Evolutionary conservation across 2,888 invertebrate species (phyloP).

Genomic region (Caenorhabditis macrosperma): DNA sequence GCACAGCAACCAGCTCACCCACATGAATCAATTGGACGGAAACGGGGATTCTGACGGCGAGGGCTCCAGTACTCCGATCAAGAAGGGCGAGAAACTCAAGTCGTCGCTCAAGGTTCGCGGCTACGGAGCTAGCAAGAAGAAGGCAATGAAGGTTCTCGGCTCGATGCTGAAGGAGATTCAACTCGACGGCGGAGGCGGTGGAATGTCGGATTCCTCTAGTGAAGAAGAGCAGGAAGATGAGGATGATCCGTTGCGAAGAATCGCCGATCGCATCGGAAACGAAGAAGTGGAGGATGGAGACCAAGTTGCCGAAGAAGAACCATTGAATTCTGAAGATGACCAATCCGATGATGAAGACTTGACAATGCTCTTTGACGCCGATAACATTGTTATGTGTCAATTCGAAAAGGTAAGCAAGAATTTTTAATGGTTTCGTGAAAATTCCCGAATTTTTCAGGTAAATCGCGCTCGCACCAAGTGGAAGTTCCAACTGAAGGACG

Average conservation of each 20-base stretch:
- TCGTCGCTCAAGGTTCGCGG: constrained; percentile 25
- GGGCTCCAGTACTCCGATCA: constrained; percentile 10
- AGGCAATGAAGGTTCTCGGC: constrained; percentile 57
- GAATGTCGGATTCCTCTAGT: constrained; percentile 73
- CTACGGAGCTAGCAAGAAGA: constrained; percentile 42
- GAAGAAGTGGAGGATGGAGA: constrained; percentile 66
- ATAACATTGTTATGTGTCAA: constrained; percentile 99
- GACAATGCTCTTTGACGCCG: constrained; percentile 95
- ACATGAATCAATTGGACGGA: constrained; percentile 72
- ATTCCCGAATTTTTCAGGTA: constrained; percentile 89
- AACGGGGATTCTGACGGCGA: constrained; percentile 38
- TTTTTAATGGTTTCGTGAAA: no score
- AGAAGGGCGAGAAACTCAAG: constrained; percentile 14
- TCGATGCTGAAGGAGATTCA: constrained; percentile 61
- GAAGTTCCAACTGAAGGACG: constrained; percentile 99
- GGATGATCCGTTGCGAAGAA: constrained; percentile 68
- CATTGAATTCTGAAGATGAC: constrained; percentile 78
- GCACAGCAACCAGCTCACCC: constrained; percentile 39
- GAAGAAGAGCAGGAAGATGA: constrained; percentile 71
- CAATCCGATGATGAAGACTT: constrained; percentile 88
- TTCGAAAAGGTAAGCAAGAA: constrained; percentile 91
- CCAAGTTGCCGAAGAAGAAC: constrained; percentile 73
- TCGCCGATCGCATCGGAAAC: constrained; percentile 67
- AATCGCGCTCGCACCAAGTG: constrained; percentile 98
- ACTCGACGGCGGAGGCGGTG: constrained; percentile 73